A percentile compares a stretch with the other conserved stretches of the same genome.
These are phyloP conservation scores for Lota lota DNA, from an alignment of 2,113 vertebrate species.

Conservation along the genomic window DNA sequence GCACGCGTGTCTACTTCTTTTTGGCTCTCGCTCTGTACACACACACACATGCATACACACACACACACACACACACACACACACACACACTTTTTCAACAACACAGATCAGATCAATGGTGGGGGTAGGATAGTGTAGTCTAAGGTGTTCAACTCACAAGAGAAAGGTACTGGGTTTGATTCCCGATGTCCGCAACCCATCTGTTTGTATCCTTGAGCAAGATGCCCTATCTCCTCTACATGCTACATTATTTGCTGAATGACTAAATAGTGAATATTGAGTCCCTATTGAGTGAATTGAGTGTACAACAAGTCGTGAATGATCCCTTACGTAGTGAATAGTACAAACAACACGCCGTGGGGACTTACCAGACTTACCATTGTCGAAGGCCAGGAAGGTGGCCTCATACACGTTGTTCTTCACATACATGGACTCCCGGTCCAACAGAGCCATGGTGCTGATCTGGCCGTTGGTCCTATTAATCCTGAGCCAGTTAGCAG, in stretches of 20 bases:
- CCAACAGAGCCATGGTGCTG: conserved; percentile 88
- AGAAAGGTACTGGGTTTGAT: no score
- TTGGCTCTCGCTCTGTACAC: background rate
- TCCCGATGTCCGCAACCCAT: no score
- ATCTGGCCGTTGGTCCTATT: conserved; percentile 94
- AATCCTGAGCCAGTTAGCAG: conserved; percentile 94
- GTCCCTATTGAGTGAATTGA: background rate
- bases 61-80: conserved; percentile 2
- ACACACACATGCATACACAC: background rate
- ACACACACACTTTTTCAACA: background rate
- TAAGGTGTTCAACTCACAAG: no score
- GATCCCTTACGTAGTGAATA: no score
- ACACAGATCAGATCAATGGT: no score
- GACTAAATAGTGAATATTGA: background rate
- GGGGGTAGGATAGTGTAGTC: no score
- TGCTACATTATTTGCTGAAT: conserved; percentile 1
- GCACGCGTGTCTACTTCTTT: no score
- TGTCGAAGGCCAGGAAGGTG: conserved; percentile 95
- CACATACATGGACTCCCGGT: conserved; percentile 91
- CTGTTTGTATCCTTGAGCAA: no score
- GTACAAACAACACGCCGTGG: conserved; percentile 15
- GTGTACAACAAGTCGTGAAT: no score
- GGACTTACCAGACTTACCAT: conserved; percentile 81
- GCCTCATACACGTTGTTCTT: conserved; percentile 95
- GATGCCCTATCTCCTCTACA: background rate